Base-by-base conservation (phyloP, 2,888 invertebrate species). In the Ochropleura leucogaster region DNA sequence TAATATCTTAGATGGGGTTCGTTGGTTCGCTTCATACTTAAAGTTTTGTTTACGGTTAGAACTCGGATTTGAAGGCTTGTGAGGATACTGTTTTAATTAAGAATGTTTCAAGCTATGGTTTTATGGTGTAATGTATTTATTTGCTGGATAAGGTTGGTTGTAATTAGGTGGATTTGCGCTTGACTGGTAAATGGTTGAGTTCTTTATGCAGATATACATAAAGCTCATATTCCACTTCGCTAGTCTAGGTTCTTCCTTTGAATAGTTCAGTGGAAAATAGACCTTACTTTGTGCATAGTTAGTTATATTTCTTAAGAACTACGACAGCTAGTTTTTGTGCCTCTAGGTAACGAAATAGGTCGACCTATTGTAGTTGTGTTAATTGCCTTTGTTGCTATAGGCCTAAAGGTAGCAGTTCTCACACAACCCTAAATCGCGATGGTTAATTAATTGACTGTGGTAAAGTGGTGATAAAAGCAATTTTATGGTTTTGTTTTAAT, bases 1-100 rank as follows among this genome's bases (percentile, higher is more conserved):
- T 95, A 94, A 95, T 95, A 94, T 94, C 93, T 94, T 91, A 93
- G 93, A 94, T 94, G 94, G 94, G 60, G 59, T 16, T 57, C 30
- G 57, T 40, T 16, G 92, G 89, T 93, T 83, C 79, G 63, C 71
- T 91, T 89, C 75, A 88, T 89, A 87, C 89, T 84, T 84, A 68
- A 87, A 80, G 88, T 91, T 90, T 92, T 93, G 93, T 93, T 93
- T 93, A 91, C 87, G 89, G 85, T 83, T 84, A 75, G 75, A 66
- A 65, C 64, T 44, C 60, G 71, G 77, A 83, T 85, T 86, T 80
- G 85, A 73, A 74, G 78, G 70, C 72, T 79, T 77, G 46, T 14
- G 20, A 46, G 70, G 76, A 72, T 78, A 57, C 68, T 46, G 71
- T 80, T 80, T 83, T 87, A 87, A 88, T 86, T 85, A 85, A 71